These are phyloP conservation scores for Bubalus kerabau DNA, from an alignment of 2,113 vertebrate species.

Conservation along the genomic window DNA sequence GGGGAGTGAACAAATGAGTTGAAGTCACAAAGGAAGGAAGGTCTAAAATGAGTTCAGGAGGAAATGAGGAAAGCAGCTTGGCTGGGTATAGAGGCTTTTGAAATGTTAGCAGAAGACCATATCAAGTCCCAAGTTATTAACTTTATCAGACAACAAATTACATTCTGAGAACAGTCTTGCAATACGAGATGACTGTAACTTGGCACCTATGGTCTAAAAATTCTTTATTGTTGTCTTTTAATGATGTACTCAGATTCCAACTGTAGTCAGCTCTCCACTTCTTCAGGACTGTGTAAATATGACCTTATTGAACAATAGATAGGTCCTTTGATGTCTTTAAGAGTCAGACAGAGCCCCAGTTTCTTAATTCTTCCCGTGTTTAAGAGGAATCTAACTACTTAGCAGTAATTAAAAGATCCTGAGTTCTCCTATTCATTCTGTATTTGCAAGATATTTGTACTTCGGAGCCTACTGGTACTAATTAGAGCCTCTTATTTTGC, in stretches of 20 bases:
- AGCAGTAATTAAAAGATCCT: conserved; percentile 57
- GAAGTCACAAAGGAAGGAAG: not conserved
- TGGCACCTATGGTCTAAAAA: not conserved
- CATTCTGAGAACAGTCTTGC: not conserved
- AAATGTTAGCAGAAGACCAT: not conserved
- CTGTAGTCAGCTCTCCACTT: not conserved
- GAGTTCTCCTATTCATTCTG: conserved; percentile 24
- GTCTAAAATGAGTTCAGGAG: not conserved
- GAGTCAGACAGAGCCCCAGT: not conserved
- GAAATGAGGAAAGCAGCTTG: not conserved
- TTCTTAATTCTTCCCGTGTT: conserved; percentile 23
- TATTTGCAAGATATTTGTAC: conserved; percentile 60
- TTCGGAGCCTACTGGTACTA: conserved; percentile 49
- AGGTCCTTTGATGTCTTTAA: not conserved
- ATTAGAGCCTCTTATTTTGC: conserved; percentile 71
- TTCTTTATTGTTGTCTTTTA: not conserved
- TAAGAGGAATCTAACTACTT: conserved; percentile 35
- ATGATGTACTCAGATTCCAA: not conserved
- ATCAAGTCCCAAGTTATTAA: not conserved
- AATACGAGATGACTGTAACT: not conserved
- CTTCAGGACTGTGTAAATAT: not conserved
- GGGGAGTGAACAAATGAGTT: not conserved
- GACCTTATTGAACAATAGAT: not conserved
- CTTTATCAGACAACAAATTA: conserved; percentile 11
- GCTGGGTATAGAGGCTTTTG: not conserved